phyloP scores from a whole-genome alignment of 2,888 invertebrate genomes.

The Eledona agricola region DNA sequence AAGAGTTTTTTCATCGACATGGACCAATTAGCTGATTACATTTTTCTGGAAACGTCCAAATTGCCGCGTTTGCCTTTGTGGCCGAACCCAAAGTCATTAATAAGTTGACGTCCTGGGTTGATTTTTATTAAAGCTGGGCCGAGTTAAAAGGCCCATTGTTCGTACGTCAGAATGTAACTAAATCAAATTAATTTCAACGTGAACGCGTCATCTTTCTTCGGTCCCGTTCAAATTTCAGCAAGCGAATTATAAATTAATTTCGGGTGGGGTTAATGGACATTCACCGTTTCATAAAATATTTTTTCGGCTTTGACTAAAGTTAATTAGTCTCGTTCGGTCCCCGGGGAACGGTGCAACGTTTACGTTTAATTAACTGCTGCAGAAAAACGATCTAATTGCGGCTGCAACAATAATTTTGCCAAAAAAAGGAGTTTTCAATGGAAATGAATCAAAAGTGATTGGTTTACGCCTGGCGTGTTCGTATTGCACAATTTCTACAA shows the following conservation, averaged over 20 bases:
- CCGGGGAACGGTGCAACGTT: slow-evolving; percentile 18
- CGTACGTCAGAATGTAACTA: slow-evolving; percentile 20
- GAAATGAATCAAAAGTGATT: no score
- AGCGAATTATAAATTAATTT: slow-evolving; percentile 20
- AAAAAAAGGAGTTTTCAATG: no score
- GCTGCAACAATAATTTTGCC: no score
- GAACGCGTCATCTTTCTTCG: slow-evolving; percentile 20
- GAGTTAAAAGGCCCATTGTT: slow-evolving; percentile 21
- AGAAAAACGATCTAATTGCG: no score
- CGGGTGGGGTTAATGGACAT: slow-evolving; percentile 17
- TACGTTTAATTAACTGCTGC: no score
- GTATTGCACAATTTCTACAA: no score
- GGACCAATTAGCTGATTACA: slow-evolving; percentile 4
- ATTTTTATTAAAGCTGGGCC: slow-evolving; percentile 19
- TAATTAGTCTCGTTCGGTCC: slow-evolving; percentile 23
- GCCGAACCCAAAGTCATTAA: no score
- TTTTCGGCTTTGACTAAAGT: slow-evolving; percentile 17
- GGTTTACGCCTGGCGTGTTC: no score
- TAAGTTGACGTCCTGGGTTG: no score
- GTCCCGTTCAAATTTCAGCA: slow-evolving; percentile 19
- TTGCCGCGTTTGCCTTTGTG: no score
- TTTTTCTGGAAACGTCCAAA: slow-evolving; percentile 7
- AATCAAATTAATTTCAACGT: slow-evolving; percentile 24
- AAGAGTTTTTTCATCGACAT: neutral
- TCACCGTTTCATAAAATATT: slow-evolving; percentile 17